Evolutionary conservation across 2,113 vertebrate species (phyloP), one percentile per base, ranked within the genome.

Genomic region (Syngnathus scovelli): DNA sequence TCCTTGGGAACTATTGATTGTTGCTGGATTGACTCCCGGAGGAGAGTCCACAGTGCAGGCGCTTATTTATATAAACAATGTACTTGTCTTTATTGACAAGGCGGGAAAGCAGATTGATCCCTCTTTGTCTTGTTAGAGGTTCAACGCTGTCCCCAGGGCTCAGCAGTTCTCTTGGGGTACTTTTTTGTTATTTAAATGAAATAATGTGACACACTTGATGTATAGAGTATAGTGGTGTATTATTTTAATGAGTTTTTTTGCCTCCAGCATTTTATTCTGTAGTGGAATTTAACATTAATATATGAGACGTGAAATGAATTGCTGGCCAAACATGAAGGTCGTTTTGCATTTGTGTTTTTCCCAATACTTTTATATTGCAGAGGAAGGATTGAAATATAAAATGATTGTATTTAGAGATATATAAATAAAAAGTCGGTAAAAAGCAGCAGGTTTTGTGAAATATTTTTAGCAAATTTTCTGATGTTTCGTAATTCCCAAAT

Each of bases 1-100:
- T 74, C 56, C 38, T 27, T 60, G 55, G 72, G 58, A 85, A 64
- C 72, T 74, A 83, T 82, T 66, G 81, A 80, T 80, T 80, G 76
- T 55, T 78, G 61, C 56, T 71, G 43, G 69, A 64, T 63, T 63
- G 54, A 68, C 67, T 81, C 77, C 73, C 71, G 59, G 60, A 70
- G 71, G 51, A 46, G 44, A 79, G 67, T 48, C 63, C 48, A 33
- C 39, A 80, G 39, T 23, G 61, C 66, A 68, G 61, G 23, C 51
- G 23, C 76, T 81, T 64, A 59, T 80, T 79, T 74, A 68, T 78
- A 70, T 36, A 70, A 59, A 44, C 8, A 33, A 11, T 63, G 11
- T 21, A 59, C 33, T 58, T 60, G 68, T 59, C 48, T 65, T 74
- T 55, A 73, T 67, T 52, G 46, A 48, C 36, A 27, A 81, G 72